Evolutionary conservation across 1,140 invertebrate species (phyloP), one percentile per base, ranked within the genome.

Genomic region (Drosophila baimaii): DNA sequence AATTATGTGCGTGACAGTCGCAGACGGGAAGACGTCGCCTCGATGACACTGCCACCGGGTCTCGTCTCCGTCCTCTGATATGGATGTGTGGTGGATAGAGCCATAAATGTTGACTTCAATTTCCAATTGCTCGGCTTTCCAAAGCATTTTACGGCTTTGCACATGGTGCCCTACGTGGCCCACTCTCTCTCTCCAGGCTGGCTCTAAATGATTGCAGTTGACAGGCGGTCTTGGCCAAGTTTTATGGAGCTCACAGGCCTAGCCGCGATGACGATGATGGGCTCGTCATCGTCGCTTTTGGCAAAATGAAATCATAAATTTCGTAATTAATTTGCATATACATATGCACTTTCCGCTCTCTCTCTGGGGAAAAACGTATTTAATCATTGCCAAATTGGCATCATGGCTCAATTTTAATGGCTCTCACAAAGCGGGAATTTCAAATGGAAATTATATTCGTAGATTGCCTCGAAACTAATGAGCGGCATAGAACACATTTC

Each of bases 281-380:
- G 17, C 55, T 69, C 41, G 21, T 70, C 51, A 43, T 69, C 41
- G 21, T 70, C 51, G 51, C 68, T 71, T 57, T 71, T 71, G 41
- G 58, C 81, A 61, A 85, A 85, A 81, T 81, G 70, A 79, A 79
- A 79, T 83, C 79, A 88, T 83, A 88, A 88, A 88, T 88, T 88
- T 76, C 76, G 86, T 88, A 88, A 88, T 88, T 88, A 88, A 88
- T 88, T 88, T 88, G 61, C 81, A 84, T 84, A 35, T 35, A 35
- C 29, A 19, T 54, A 68, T 80, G 59, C 68, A 65, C 54, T 44
- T 44, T 31, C 27, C 49, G 23, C 13, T 46, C 43, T 29, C 52
- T 33, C 10, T 41, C 66, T 17, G 37, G 39, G 23, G 29, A 58
- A 33, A 21, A 54, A 15, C 51, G 51, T 56, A 63, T 79, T 74